These are phyloP conservation scores for Cydia strobilella DNA, from an alignment of 1,140 invertebrate genomes.

Conservation along the genomic window DNA sequence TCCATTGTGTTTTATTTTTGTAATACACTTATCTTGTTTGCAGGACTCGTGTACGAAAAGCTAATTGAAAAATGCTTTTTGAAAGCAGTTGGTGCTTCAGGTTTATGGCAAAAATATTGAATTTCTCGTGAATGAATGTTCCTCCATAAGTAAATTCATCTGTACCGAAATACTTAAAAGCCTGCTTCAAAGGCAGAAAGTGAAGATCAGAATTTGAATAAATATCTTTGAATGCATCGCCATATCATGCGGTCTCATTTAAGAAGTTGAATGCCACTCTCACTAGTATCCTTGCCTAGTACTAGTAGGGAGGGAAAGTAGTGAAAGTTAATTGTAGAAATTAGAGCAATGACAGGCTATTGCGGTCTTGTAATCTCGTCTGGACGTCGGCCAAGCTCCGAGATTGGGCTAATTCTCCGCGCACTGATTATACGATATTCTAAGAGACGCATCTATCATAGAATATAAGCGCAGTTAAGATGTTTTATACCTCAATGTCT, in stretches of 20 bases:
- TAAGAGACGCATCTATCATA: neutral
- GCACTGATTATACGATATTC: neutral
- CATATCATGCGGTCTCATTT: neutral
- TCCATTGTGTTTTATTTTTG: neutral
- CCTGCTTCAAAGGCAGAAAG: neutral
- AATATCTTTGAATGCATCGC: neutral
- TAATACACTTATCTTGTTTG: conserved; percentile 12
- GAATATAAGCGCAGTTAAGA: neutral
- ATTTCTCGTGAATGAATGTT: neutral
- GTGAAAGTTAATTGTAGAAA: conserved; percentile 4
- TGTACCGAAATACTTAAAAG: neutral
- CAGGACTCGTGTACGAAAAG: neutral
- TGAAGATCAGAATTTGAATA: neutral
- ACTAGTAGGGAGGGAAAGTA: neutral
- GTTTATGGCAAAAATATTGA: neutral
- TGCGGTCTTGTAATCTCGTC: conserved; percentile 1
- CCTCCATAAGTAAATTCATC: neutral
- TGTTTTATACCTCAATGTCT: neutral
- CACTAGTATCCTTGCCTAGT: neutral
- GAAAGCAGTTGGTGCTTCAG: neutral
- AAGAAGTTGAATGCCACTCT: neutral
- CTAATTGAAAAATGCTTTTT: conserved; percentile 2
- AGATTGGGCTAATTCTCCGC: neutral
- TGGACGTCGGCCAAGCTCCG: neutral
- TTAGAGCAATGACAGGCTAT: conserved; percentile 4